Percentiles rank a stretch among this genome's conserved stretches.
phyloP scores from a whole-genome alignment of 1,140 invertebrate genomes.

The Musca domestica region DNA sequence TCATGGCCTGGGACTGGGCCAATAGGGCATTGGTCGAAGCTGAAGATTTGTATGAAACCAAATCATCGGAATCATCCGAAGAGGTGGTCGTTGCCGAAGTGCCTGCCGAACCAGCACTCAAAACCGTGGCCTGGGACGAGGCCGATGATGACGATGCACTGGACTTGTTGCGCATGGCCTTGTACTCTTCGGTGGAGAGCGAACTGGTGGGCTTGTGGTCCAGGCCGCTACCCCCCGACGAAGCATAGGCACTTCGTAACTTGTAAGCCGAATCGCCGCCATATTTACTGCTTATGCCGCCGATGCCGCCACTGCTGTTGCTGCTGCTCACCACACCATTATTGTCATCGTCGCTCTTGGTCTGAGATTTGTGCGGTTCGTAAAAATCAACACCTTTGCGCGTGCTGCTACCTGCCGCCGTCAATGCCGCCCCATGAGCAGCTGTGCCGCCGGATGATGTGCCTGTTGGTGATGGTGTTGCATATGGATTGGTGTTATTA shows the following conservation, averaged over 20 bases:
- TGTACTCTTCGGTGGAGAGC: constrained; percentile 41
- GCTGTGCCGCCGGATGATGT: constrained; percentile 33
- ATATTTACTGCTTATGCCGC: constrained; percentile 24
- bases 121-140: constrained; percentile 49
- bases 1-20: constrained; percentile 51
- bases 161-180: constrained; percentile 49
- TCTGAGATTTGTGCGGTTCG: constrained; percentile 44
- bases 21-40: constrained; percentile 48
- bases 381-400: constrained; percentile 47
- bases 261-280: constrained; percentile 30
- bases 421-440: constrained; percentile 28
- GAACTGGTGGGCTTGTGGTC: constrained; percentile 1
- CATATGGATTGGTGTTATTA: constrained; percentile 6
- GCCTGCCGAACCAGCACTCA: constrained; percentile 48
- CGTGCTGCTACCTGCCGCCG: constrained; percentile 15
- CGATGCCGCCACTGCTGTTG: constrained; percentile 13
- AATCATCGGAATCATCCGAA: constrained; percentile 48
- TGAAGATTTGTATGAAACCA: constrained; percentile 50
- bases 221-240: neutral
- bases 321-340: constrained; percentile 16
- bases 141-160: constrained; percentile 49
- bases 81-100: constrained; percentile 49
- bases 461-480: constrained; percentile 26
- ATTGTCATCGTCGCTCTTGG: constrained; percentile 31
- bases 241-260: constrained; percentile 12